phyloP scores from a whole-genome alignment of 2,797 vertebrate species.

The Dendrocincla fuliginosa region DNA sequence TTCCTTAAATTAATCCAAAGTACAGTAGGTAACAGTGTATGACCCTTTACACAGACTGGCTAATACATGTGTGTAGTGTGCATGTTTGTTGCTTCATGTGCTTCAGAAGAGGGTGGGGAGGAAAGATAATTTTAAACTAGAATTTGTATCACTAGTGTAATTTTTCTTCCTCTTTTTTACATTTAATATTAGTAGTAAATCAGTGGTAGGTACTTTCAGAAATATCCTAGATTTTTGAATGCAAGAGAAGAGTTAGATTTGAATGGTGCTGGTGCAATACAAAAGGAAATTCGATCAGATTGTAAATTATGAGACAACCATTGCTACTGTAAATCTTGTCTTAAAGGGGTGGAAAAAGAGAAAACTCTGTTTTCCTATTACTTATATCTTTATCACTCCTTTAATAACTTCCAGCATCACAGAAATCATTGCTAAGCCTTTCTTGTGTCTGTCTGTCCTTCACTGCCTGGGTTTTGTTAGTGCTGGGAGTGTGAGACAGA shows the following conservation, averaged over 20 bases:
- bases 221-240: background rate
- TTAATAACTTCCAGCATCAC: background rate
- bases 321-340: background rate
- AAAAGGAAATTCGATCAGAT: background rate
- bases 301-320: background rate
- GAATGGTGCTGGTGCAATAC: background rate
- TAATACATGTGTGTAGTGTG: background rate
- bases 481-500: background rate
- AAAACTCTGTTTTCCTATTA: background rate
- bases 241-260: background rate
- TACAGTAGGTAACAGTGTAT: background rate
- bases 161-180: background rate
- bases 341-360: background rate
- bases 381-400: background rate
- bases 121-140: background rate
- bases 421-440: background rate
- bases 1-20: background rate
- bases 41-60: background rate
- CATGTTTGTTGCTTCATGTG: background rate
- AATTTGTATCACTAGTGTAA: background rate
- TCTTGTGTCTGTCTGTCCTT: background rate
- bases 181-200: background rate
- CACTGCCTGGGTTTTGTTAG: background rate
- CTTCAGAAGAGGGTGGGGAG: rapidly evolving
- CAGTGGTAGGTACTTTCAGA: background rate